Percentiles rank a stretch among this genome's conserved stretches.
Evolutionary conservation across 2,113 vertebrate species (phyloP).

Genomic region (Amphiprion percula): DNA sequence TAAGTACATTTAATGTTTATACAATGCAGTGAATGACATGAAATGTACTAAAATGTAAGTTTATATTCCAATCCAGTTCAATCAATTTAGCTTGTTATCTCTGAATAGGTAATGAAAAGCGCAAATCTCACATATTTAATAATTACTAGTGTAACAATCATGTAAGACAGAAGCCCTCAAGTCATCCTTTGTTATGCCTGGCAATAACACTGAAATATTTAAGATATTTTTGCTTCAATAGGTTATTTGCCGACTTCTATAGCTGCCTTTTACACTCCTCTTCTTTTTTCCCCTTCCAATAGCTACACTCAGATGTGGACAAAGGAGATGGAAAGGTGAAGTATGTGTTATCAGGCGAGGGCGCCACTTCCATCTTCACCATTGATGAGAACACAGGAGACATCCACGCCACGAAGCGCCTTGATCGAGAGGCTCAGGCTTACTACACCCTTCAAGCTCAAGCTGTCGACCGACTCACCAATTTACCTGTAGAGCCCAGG

Average conservation of each 20-base stretch:
- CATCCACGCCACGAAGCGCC: constrained; percentile 96
- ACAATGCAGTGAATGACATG: not conserved
- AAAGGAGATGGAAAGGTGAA: constrained; percentile 96
- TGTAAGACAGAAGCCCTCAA: constrained; percentile 4
- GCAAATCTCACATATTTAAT: constrained; percentile 10
- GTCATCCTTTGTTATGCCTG: constrained; percentile 27
- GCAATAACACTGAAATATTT: not conserved
- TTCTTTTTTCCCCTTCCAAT: constrained; percentile 70
- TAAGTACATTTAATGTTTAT: not conserved
- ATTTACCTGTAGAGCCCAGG: constrained; percentile 91
- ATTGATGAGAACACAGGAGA: constrained; percentile 98
- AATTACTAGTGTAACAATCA: not conserved
- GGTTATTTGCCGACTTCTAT: not conserved
- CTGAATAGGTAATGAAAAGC: constrained; percentile 9
- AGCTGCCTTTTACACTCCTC: not conserved
- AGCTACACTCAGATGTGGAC: constrained; percentile 99
- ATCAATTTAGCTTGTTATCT: constrained; percentile 26
- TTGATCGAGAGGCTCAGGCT: constrained; percentile 95
- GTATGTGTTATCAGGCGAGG: constrained; percentile 96
- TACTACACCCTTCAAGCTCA: constrained; percentile 95
- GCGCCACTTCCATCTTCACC: constrained; percentile 97
- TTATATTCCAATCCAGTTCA: constrained; percentile 12
- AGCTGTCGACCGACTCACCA: constrained; percentile 92
- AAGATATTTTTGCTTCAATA: not conserved
- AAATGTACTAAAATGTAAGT: not conserved